Conservation (phyloP, 2,113 vertebrate genomes). For the Apeltes quadracus region DNA sequence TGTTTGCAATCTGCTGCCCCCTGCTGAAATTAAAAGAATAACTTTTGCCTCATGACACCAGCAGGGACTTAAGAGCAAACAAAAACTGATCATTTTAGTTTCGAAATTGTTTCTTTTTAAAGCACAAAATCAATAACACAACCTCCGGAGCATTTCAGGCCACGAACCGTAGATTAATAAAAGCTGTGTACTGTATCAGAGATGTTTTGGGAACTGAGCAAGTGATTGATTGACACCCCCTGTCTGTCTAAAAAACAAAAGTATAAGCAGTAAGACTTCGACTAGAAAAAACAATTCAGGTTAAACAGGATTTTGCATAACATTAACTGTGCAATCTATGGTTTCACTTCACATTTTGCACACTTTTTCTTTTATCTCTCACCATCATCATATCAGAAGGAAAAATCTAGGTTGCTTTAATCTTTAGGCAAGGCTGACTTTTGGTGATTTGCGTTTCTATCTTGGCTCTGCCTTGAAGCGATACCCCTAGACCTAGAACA, state of each 20-base stretch:
- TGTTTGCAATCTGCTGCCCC: conserved; percentile 72
- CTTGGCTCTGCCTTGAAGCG: conserved; percentile 59
- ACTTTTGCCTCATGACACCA: conserved; percentile 20
- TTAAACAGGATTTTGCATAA: conserved; percentile 1
- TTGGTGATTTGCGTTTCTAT: conserved; percentile 55
- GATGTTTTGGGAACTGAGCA: background rate
- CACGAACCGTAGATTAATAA: background rate
- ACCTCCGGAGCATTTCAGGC: conserved; percentile 16
- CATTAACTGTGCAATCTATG: background rate
- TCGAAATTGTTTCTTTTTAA: conserved; percentile 8
- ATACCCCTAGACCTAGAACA: conserved; percentile 47
- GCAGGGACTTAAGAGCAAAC: conserved; percentile 15
- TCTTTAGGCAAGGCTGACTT: conserved; percentile 63
- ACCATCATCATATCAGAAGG: conserved; percentile 38
- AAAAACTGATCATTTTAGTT: conserved; percentile 9
- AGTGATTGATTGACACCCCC: background rate
- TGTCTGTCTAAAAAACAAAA: background rate
- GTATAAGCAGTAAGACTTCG: background rate
- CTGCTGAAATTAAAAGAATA: conserved; percentile 64
- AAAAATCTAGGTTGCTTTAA: conserved; percentile 62
- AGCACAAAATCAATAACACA: background rate
- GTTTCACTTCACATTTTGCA: conserved; percentile 1
- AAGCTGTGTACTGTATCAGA: background rate
- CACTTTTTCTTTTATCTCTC: background rate
- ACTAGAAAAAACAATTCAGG: background rate